Evolutionary conservation across 1,140 invertebrate species (phyloP).

Genomic region (Copidosoma floridanum): DNA sequence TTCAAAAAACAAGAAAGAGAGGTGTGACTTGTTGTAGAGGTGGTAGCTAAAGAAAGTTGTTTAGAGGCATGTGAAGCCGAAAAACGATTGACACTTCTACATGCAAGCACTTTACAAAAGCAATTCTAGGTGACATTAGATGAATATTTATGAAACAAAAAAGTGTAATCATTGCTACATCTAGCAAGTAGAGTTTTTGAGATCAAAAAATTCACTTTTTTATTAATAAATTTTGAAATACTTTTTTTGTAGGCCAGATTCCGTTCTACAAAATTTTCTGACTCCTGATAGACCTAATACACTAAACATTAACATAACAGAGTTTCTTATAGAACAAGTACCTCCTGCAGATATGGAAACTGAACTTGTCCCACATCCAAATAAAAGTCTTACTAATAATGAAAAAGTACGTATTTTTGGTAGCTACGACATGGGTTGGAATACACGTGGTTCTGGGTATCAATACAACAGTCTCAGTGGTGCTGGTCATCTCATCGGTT

Average conservation of each 20-base stretch:
- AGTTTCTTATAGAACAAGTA: too few relatives aligned
- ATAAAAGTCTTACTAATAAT: neutral
- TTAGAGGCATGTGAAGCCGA: neutral
- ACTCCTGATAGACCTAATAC: constrained; percentile 10
- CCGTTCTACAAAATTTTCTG: neutral
- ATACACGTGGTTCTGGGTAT: constrained; percentile 5
- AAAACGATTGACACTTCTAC: neutral
- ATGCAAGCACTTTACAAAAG: neutral
- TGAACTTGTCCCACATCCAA: too few relatives aligned
- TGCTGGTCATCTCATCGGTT: constrained; percentile 8
- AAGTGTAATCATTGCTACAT: too few relatives aligned
- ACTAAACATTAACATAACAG: neutral
- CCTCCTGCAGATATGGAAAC: too few relatives aligned
- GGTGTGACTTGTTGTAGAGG: neutral
- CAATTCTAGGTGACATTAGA: neutral
- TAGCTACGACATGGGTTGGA: constrained; percentile 19
- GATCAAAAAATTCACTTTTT: neutral
- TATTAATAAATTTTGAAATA: neutral
- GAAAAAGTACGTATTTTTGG: constrained; percentile 18
- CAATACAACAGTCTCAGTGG: constrained; percentile 21
- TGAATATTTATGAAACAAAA: too few relatives aligned
- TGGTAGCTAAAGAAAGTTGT: neutral
- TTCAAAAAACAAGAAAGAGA: neutral
- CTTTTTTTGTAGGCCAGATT: neutral
- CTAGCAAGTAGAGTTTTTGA: too few relatives aligned